Base-by-base conservation (phyloP, 2,113 vertebrate species). In the Electrona antarctica region DNA sequence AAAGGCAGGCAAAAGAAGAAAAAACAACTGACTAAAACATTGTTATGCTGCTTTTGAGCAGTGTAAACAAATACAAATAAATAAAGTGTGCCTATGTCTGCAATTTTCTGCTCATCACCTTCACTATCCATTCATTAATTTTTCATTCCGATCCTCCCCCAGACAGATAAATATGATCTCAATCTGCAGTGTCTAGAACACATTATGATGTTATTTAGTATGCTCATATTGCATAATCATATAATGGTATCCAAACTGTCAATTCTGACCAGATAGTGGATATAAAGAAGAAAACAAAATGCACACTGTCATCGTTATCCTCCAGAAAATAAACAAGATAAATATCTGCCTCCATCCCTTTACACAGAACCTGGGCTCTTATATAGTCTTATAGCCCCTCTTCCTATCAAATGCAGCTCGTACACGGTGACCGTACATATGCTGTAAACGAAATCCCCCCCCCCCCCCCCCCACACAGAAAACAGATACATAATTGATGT, bases 401-500 rank as follows among this genome's bases (percentile, higher is more conserved):
- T 63, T 29, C 7, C 29, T 9, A 41, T 79, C 69, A 62, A 67
- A 71, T 64, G 28, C 67, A 67, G 52, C 74, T 70, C 45, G 48
- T 13, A 13, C 73, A 57, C 65, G 75, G 66, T 33, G 29, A 4
- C 33, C 33, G 33, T 41, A 41, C 33, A 41, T 41, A 87, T 81
- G 74, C 71, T 41, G 33, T 41, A 75, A 77, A 82, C 76, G 72
- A 68, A 76, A 84, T 69, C 55, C 73, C 55, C 72, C 78, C 80
- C 74, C 74, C 33, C 68, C 78, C 55, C 73, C 55, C 72, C 78
- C 80, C 74, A 73, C 33, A 69, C 78, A 76, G 79, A 69, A 87
- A 88, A 90, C 65, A 82, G 78, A 90, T 92, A 82, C 86, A 91
- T 91, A 90, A 92, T 89, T 87, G 83, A 89, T 91, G 60, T 41